These are phyloP conservation scores for Pelusios castaneus DNA, from an alignment of 2,113 vertebrate genomes.

Conservation along the genomic window DNA sequence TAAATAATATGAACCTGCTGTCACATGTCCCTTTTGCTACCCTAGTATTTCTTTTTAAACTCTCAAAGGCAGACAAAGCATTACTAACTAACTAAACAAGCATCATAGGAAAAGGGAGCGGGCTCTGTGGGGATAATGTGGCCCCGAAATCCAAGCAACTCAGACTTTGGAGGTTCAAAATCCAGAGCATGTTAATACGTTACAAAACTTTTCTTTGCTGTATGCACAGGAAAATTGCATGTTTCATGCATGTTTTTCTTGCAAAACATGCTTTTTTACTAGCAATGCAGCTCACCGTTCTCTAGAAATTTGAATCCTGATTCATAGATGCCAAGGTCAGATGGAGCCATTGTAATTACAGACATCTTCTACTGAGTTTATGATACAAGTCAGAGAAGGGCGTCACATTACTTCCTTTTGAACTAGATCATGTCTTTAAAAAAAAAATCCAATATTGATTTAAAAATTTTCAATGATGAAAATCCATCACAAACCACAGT, in stretches of 20 bases:
- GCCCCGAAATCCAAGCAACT: background rate
- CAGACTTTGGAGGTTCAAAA: background rate
- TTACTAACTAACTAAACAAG: background rate
- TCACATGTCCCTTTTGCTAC: conserved; percentile 23
- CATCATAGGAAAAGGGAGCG: background rate
- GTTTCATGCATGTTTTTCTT: background rate
- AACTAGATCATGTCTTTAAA: background rate
- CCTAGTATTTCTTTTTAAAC: background rate
- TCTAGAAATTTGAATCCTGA: background rate
- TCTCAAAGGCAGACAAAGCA: background rate
- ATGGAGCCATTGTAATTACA: background rate
- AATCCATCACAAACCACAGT: background rate
- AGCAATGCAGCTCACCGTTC: background rate
- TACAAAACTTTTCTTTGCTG: background rate
- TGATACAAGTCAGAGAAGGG: background rate
- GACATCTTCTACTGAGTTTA: background rate
- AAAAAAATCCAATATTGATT: background rate
- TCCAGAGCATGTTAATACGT: background rate
- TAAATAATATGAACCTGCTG: conserved; percentile 31
- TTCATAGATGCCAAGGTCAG: background rate
- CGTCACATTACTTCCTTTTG: background rate
- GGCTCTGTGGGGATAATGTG: background rate
- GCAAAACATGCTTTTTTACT: background rate
- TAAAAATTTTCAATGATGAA: background rate
- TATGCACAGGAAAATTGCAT: background rate